Base-by-base conservation (phyloP, 2,888 invertebrate genomes). In the Lagria hirta region DNA sequence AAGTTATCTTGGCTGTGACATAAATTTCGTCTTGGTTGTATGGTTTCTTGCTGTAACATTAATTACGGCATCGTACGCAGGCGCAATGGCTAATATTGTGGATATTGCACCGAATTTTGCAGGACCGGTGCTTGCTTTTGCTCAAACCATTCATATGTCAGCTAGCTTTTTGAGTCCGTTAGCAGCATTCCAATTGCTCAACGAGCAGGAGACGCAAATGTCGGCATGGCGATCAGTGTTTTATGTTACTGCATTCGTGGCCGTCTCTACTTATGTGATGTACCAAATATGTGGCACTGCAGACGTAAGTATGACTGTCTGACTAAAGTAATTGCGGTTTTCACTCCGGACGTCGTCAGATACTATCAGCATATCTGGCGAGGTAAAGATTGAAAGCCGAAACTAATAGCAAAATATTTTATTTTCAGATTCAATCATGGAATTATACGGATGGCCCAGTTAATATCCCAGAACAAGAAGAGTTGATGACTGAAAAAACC, bases 31-130 rank as follows among this genome's bases (percentile, higher is more conserved):
- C 22, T 66, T 84, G 51, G 66, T 81, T 20, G 72, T 82, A 10
- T 85, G 84, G 84, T 84, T 82, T 64, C 66, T 80, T 42, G 82
- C 84, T 13, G 83, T 85, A 3, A 82, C 82, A 6, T 73, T 84
- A 44, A 82, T 85, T 55, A 84, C 84, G 11, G 83, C 84, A 6
- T 78, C 83, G 0, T 84, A 85, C 62, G 84, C 84, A 2, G 84
- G 84, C 20, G 84, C 84, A 2, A 85, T 86, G 82, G 84, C 85
- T 1, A 86, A 81, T 59, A 81, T 86, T 49, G 84, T 87, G 8
- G 86, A 87, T 64, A 82, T 87, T 44, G 84, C 86, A 1, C 86
- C 86, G n/a, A 85, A 86, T 70, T 81, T 83, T 57, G 86, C 86
- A 34, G 86, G 81, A 34, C 83, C 84, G 17, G 82, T 84, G 27